Percentiles rank a stretch among this genome's conserved stretches.
These are phyloP conservation scores for Caenorhabditis uteleia DNA, from an alignment of 2,888 invertebrate genomes.

Conservation along the genomic window DNA sequence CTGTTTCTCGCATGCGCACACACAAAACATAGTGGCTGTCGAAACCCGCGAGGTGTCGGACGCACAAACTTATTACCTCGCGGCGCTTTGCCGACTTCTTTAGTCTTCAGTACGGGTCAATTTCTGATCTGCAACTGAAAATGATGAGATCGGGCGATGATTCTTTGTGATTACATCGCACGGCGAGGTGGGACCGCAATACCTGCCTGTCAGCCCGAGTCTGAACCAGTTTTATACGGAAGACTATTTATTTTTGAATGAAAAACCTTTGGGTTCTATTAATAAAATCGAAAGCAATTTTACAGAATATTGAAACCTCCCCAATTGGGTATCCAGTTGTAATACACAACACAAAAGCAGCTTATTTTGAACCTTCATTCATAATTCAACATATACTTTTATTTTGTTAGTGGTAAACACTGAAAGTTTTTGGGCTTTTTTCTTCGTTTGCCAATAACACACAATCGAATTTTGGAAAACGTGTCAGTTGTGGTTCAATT, in stretches of 20 bases:
- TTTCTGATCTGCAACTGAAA: slow-evolving; percentile 53
- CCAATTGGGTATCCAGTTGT: no score
- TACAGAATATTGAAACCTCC: no score
- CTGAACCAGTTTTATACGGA: slow-evolving; percentile 40
- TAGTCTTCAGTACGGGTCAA: slow-evolving; percentile 57
- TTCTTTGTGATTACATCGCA: slow-evolving; percentile 49
- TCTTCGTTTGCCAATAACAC: no score
- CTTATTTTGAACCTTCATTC: no score
- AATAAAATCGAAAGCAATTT: no score
- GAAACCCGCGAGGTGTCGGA: slow-evolving; percentile 28
- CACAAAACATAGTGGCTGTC: slow-evolving; percentile 12
- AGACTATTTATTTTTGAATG: background rate
- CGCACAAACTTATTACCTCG: slow-evolving; percentile 3
- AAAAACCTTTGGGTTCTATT: background rate
- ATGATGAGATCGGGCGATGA: slow-evolving; percentile 56
- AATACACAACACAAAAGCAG: no score
- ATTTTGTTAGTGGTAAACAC: no score
- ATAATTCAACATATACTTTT: no score
- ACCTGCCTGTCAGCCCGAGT: slow-evolving; percentile 39
- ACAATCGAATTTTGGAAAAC: no score
- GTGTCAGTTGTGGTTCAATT: no score
- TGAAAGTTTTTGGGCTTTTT: no score
- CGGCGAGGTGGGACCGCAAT: slow-evolving; percentile 48
- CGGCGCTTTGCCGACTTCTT: background rate
- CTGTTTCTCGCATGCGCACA: slow-evolving; percentile 5